Percentiles rank a stretch among this genome's conserved stretches.
Evolutionary conservation across 2,113 vertebrate genomes (phyloP).

Genomic region (Brienomyrus longianalis): DNA sequence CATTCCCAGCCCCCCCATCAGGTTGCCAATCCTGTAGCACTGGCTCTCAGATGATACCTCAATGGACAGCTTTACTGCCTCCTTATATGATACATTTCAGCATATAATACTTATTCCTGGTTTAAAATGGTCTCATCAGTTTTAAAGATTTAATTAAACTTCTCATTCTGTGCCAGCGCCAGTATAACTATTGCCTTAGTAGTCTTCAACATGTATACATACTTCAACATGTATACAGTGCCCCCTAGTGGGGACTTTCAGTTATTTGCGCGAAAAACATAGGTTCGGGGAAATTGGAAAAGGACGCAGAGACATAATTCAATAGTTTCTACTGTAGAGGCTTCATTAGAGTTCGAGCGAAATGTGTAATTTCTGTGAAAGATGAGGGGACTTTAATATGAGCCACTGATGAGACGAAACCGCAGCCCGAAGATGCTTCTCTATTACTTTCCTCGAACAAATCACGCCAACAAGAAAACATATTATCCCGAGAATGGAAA

Average conservation of each 20-base stretch:
- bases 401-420: conserved; percentile 11
- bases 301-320: conserved; percentile 16
- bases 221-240: conserved; percentile 17
- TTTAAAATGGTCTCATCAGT: conserved; percentile 13
- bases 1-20: not conserved
- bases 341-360: conserved; percentile 19
- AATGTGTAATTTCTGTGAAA: conserved; percentile 27
- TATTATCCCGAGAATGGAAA: conserved; percentile 19
- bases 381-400: conserved; percentile 17
- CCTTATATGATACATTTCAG: conserved; percentile 11
- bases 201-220: conserved; percentile 17
- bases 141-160: conserved; percentile 24
- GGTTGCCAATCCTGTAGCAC: not conserved
- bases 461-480: conserved; percentile 12
- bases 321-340: conserved; percentile 18
- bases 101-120: conserved; percentile 17
- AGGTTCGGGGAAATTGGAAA: not conserved
- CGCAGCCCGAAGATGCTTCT: conserved; percentile 1
- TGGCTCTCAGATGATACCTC: not conserved
- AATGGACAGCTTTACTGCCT: not conserved
- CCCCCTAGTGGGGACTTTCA: conserved; percentile 9
- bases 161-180: not conserved
- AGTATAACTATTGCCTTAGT: not conserved
- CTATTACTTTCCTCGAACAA: conserved; percentile 12
- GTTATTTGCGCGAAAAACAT: not conserved